A percentile compares a stretch with the other conserved stretches of the same genome.
Conservation (phyloP, 2,113 vertebrate species). For the Corydoras maculifer region DNA sequence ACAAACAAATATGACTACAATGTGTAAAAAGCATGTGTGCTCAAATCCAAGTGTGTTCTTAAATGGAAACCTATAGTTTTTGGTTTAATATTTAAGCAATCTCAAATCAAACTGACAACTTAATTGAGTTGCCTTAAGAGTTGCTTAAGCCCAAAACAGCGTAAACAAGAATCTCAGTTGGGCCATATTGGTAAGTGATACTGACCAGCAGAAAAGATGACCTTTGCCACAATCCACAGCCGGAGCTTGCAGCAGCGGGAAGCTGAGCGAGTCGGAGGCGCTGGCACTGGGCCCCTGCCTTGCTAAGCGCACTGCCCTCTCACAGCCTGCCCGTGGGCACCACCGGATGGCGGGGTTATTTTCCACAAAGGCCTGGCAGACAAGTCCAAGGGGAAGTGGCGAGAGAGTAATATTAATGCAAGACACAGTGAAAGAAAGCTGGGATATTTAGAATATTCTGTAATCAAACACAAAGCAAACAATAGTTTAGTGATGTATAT, state of each 20-base stretch:
- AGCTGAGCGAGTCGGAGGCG: slow-evolving; percentile 79
- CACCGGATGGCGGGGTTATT: slow-evolving; percentile 97
- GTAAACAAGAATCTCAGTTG: too few species aligned
- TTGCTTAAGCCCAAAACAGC: too few species aligned
- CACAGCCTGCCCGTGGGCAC: slow-evolving; percentile 91
- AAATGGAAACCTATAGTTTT: too few species aligned
- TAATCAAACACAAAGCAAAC: not conserved
- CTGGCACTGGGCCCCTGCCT: slow-evolving; percentile 76
- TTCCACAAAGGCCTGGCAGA: slow-evolving; percentile 90
- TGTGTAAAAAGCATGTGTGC: not conserved
- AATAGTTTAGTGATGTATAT: not conserved
- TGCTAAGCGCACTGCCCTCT: slow-evolving; percentile 87
- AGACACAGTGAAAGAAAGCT: not conserved
- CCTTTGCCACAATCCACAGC: slow-evolving; percentile 97
- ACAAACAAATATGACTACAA: not conserved
- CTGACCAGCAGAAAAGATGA: slow-evolving; percentile 97
- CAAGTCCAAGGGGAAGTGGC: not conserved
- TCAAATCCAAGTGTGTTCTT: not conserved
- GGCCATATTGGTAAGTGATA: slow-evolving; percentile 29
- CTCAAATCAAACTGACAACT: too few species aligned
- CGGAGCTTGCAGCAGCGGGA: slow-evolving; percentile 85
- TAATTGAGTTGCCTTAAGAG: too few species aligned
- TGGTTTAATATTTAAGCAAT: too few species aligned
- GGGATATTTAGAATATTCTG: not conserved
- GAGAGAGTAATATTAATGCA: not conserved